These are phyloP conservation scores for Pollenia angustigena DNA, from an alignment of 2,888 invertebrate species.

Conservation along the genomic window DNA sequence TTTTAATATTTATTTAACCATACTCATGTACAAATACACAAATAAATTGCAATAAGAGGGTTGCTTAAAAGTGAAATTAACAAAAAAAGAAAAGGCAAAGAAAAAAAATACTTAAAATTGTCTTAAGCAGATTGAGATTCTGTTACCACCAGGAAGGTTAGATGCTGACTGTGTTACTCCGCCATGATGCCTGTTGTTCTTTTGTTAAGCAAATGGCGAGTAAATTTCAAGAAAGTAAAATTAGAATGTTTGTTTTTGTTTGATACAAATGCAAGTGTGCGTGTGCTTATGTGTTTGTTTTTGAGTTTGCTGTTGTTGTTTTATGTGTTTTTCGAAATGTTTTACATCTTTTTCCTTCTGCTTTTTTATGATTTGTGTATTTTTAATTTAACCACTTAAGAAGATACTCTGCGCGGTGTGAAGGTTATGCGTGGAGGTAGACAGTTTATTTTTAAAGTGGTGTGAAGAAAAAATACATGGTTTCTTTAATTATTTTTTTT, in stretches of 20 bases:
- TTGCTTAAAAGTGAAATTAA: constrained; percentile 42
- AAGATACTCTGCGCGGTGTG: background rate
- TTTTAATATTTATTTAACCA: constrained; percentile 29
- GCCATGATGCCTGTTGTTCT: constrained; percentile 30
- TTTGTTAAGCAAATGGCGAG: constrained; percentile 54
- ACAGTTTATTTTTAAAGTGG: background rate
- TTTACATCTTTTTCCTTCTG: constrained; percentile 29
- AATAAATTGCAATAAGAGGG: constrained; percentile 16
- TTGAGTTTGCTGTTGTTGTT: constrained; percentile 20
- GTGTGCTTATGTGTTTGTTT: background rate
- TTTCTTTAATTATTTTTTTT: constrained; percentile 10
- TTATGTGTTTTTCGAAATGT: constrained; percentile 33
- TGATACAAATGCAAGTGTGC: no score
- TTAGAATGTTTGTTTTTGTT: constrained; percentile 8
- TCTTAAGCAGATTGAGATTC: constrained; percentile 48
- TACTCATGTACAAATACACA: background rate
- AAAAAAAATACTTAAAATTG: constrained; percentile 43
- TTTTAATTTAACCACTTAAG: constrained; percentile 71
- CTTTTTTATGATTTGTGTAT: constrained; percentile 58
- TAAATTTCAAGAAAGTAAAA: constrained; percentile 35
- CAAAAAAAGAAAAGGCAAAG: background rate
- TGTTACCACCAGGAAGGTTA: background rate
- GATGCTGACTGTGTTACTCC: background rate
- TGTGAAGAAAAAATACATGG: background rate
- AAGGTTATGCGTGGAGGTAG: background rate